Evolutionary conservation across 1,140 invertebrate genomes (phyloP).

Genomic region (Euwallacea similis): DNA sequence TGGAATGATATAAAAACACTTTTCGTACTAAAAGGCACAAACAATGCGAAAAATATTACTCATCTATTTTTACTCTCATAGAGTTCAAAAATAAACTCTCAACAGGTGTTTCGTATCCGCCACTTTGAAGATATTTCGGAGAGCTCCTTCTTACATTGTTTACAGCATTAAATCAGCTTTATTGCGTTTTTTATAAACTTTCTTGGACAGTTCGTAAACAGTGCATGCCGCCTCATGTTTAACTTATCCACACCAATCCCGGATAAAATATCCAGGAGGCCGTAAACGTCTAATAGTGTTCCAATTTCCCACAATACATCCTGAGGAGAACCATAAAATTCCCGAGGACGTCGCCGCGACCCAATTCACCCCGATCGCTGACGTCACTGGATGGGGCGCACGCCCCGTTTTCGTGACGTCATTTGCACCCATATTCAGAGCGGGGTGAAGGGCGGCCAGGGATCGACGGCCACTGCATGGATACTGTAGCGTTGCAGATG

Average conservation of each 20-base stretch:
- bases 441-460: not conserved
- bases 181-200: slow-evolving; percentile 10
- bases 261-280: too few relatives aligned
- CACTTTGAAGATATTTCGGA: slow-evolving; percentile 11
- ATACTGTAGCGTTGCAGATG: slow-evolving; percentile 14
- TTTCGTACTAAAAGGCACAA: too few relatives aligned
- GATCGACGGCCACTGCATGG: slow-evolving; percentile 23
- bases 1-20: too few relatives aligned
- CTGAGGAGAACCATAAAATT: not conserved
- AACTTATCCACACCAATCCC: too few relatives aligned
- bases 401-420: slow-evolving; percentile 9
- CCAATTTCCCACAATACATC: too few relatives aligned
- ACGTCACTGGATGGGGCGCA: slow-evolving; percentile 10
- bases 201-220: not conserved
- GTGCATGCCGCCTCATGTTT: too few relatives aligned
- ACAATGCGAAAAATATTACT: too few relatives aligned
- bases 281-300: too few relatives aligned
- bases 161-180: slow-evolving; percentile 16
- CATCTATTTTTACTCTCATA: not conserved
- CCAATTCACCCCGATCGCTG: slow-evolving; percentile 3
- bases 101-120: slow-evolving; percentile 17
- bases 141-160: slow-evolving; percentile 4
- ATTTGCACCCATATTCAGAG: not conserved
- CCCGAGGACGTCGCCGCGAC: not conserved
- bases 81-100: slow-evolving; percentile 10